Conservation (phyloP, 2,888 invertebrate genomes). For the Nemotelus pantherinus region DNA sequence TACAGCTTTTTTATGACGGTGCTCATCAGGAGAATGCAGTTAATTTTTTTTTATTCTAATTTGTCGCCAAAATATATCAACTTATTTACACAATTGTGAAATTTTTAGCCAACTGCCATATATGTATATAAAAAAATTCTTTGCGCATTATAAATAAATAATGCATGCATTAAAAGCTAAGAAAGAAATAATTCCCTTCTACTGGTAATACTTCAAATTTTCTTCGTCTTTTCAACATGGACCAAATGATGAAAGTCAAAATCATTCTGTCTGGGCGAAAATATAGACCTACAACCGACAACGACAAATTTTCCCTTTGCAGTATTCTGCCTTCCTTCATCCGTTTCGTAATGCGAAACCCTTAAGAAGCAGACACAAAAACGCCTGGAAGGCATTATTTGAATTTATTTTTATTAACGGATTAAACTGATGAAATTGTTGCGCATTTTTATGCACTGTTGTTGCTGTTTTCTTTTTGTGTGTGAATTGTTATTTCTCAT, state of each 20-base stretch:
- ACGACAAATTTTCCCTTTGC: neutral
- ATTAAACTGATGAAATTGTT: slow-evolving; percentile 51
- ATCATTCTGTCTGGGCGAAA: neutral
- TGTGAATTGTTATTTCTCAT: no score
- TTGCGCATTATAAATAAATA: no score
- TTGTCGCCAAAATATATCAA: no score
- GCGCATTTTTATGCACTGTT: slow-evolving; percentile 40
- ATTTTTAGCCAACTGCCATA: no score
- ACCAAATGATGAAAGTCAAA: slow-evolving; percentile 31
- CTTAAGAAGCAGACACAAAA: slow-evolving; percentile 38
- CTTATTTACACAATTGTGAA: no score
- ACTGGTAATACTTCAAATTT: no score
- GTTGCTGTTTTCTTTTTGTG: neutral
- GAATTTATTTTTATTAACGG: slow-evolving; percentile 52
- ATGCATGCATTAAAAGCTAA: no score
- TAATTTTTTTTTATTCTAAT: no score
- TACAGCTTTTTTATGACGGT: no score
- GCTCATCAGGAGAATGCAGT: no score
- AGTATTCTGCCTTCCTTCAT: neutral
- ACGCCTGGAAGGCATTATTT: slow-evolving; percentile 48
- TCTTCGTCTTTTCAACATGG: slow-evolving; percentile 31
- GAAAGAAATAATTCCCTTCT: no score
- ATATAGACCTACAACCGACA: neutral
- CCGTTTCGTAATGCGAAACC: slow-evolving; percentile 29
- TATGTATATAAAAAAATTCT: no score